Evolutionary conservation across 1,140 invertebrate species (phyloP).

Genomic region (Pseudomyrmex gracilis): DNA sequence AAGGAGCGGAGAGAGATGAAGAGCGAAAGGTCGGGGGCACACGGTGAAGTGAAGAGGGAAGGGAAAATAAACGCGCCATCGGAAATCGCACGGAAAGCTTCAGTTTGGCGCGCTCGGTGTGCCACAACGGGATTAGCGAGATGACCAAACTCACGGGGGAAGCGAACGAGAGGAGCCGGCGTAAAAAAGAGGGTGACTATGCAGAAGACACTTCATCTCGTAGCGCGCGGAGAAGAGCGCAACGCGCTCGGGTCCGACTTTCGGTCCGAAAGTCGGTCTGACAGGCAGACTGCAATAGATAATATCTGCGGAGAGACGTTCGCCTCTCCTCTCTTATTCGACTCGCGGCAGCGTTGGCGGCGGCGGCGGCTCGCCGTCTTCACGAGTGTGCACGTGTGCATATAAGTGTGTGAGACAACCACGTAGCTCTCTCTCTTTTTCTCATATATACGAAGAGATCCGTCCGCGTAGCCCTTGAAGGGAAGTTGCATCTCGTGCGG

Average conservation of each 20-base stretch:
- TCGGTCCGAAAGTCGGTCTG: conserved; percentile 66
- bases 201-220: conserved; percentile 74
- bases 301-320: conserved; percentile 74
- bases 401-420: neutral
- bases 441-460: conserved; percentile 10
- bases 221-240: conserved; percentile 32
- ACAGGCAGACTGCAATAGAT: conserved; percentile 77
- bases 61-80: conserved; percentile 61
- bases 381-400: conserved; percentile 34
- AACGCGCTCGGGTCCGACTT: conserved; percentile 62
- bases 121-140: conserved; percentile 74
- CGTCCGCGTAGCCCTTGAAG: conserved; percentile 21
- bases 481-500: conserved; percentile 19
- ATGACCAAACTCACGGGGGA: conserved; percentile 58
- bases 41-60: conserved; percentile 2
- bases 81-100: conserved; percentile 71
- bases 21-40: conserved; percentile 31
- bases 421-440: conserved; percentile 1
- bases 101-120: conserved; percentile 71
- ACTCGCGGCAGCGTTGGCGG: conserved; percentile 18
- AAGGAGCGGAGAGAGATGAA: conserved; percentile 46
- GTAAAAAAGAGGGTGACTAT: conserved; percentile 73
- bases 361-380: conserved; percentile 26
- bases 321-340: conserved; percentile 60
- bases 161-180: conserved; percentile 36